phyloP scores from a whole-genome alignment of 1,140 invertebrate species.

The Anastatus disparis region DNA sequence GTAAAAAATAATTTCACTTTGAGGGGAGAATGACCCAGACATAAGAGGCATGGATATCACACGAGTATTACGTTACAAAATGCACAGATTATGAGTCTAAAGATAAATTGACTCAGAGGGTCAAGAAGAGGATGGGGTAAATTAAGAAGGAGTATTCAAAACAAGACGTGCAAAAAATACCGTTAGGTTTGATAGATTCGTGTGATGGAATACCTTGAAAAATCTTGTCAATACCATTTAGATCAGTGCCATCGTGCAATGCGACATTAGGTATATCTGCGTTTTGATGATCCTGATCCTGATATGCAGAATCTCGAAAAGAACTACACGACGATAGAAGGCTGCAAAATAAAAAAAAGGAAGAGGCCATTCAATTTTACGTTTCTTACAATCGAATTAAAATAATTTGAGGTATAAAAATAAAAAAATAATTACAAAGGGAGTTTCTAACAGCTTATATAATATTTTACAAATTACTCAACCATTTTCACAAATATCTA shows the following conservation, averaged over 20 bases:
- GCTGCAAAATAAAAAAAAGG: constrained; percentile 64
- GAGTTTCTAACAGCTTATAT: not conserved
- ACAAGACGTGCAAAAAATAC: constrained; percentile 21
- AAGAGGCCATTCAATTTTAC: constrained; percentile 10
- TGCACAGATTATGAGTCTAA: constrained; percentile 8
- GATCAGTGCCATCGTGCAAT: constrained; percentile 71
- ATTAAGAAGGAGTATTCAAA: too few species aligned
- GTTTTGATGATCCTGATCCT: constrained; percentile 64
- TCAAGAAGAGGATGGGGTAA: not conserved
- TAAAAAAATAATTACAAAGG: not conserved
- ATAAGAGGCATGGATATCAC: constrained; percentile 20
- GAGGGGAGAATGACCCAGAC: constrained; percentile 53
- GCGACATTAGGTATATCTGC: constrained; percentile 58
- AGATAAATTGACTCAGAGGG: not conserved
- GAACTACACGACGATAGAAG: constrained; percentile 86
- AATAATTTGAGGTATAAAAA: not conserved
- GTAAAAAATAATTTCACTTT: not conserved
- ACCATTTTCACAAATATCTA: not conserved
- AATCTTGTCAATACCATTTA: constrained; percentile 77
- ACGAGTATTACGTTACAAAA: constrained; percentile 25
- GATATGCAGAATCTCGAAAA: constrained; percentile 78
- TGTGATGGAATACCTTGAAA: constrained; percentile 70
- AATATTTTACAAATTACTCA: constrained; percentile 1
- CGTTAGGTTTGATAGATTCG: constrained; percentile 13
- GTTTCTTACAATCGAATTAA: not conserved